These are phyloP conservation scores for Urocynchramus pylzowi DNA, from an alignment of 2,113 vertebrate species.

Conservation along the genomic window DNA sequence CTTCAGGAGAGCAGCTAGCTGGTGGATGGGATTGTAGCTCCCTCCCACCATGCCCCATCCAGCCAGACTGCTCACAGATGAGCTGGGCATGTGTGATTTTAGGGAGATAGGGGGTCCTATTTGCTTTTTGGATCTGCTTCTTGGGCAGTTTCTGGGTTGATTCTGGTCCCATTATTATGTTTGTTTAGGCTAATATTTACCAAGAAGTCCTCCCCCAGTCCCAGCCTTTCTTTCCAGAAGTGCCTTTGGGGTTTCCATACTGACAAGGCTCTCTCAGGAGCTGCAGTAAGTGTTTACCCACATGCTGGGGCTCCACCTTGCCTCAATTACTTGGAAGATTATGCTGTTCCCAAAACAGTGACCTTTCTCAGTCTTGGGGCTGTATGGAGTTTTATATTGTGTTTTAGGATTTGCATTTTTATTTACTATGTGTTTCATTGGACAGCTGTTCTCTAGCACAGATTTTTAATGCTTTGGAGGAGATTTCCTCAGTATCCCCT, in stretches of 20 bases:
- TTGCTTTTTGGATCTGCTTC: neutral
- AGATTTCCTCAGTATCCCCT: neutral
- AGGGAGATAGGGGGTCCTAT: neutral
- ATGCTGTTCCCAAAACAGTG: neutral
- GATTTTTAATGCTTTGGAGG: neutral
- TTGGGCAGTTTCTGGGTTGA: neutral
- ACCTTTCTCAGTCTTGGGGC: neutral
- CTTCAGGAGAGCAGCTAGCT: neutral
- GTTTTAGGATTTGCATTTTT: neutral
- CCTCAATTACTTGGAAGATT: neutral
- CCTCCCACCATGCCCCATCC: rapidly evolving
- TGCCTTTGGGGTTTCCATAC: neutral
- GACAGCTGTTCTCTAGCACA: neutral
- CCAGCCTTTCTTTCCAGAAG: neutral
- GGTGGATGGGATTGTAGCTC: neutral
- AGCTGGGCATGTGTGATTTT: neutral
- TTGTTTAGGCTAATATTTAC: neutral
- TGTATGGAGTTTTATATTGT: neutral
- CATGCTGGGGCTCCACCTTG: neutral
- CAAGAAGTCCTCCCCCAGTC: neutral
- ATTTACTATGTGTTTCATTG: neutral
- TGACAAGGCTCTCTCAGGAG: neutral
- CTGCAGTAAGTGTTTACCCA: neutral
- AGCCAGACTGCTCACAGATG: rapidly evolving
- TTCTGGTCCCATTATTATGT: neutral